Evolutionary conservation across 2,888 invertebrate species (phyloP), one percentile per base, ranked within the genome.

Genomic region (Chesias legatella): DNA sequence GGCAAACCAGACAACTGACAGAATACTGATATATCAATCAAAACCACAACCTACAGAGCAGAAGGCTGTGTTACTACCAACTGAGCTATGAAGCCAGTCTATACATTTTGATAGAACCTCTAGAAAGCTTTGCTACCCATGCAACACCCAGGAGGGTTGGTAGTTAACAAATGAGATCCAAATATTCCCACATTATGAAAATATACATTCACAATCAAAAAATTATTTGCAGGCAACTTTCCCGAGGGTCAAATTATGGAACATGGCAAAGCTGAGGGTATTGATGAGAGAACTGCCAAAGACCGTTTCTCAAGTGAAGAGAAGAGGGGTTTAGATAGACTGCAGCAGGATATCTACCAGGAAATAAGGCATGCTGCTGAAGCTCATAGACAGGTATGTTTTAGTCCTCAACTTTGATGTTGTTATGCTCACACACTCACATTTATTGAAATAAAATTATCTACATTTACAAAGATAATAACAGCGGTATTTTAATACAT

Each of bases 311-410:
- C 93, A 0, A 94, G 92, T 53, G 95, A 95, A 68, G 97, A 96
- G 67, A 98, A 98, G 65, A 91, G 94, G 55, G 95, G 97, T 2
- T 77, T 98, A 13, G 99, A 99, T 73, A 90, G 94, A 60, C 92
- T 96, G 83, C 96, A 98, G 56, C 94, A 93, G 60, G 98, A 98
- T 62, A 94, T 97, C 64, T 99, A 98, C 72, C 95, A 95, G 66
- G 98, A 98, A 79, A 93, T 98, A 36, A 91, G 99, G 44, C 93
- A 95, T 59, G 99, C 99, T 10, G 99, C 99, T 6, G 99, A 99
- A 76, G 98, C 98, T 28, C 99, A 99, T 78, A 92, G 99, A 83
- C 97, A 97, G 89, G 93, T 95, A 34, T 17, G 17, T 28, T 37
- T 22, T 24, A 33, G 1, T n/a, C 7, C 7, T 3, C 9, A 35